phyloP scores from a whole-genome alignment of 1,140 invertebrate species.

The Drosophila virilis region DNA sequence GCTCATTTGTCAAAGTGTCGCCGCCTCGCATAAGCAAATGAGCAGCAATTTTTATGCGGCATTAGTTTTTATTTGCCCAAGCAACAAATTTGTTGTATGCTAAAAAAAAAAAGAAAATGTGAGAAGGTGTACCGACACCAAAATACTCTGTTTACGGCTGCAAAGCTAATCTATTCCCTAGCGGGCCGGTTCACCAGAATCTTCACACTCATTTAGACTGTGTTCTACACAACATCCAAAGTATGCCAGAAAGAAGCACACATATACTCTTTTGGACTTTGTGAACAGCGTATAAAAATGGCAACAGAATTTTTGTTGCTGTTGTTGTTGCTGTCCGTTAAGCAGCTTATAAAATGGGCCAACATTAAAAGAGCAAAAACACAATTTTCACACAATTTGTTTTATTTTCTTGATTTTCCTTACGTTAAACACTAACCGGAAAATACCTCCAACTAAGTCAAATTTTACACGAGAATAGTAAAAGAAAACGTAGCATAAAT shows the following conservation, averaged over 20 bases:
- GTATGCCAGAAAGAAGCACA: too few species aligned
- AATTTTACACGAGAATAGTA: slow-evolving; percentile 44
- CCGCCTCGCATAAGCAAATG: slow-evolving; percentile 49
- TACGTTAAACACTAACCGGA: slow-evolving; percentile 36
- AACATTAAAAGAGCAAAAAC: slow-evolving; percentile 17
- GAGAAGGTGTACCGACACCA: not conserved
- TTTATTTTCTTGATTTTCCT: slow-evolving; percentile 1
- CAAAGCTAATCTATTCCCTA: too few species aligned
- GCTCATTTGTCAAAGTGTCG: slow-evolving; percentile 66
- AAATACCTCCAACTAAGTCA: slow-evolving; percentile 70
- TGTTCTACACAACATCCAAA: too few species aligned
- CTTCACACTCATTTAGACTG: too few species aligned
- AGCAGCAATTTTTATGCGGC: slow-evolving; percentile 67
- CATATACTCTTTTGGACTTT: not conserved
- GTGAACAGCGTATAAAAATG: slow-evolving; percentile 3
- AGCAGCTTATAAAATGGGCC: slow-evolving; percentile 39
- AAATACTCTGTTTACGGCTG: not conserved
- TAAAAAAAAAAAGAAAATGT: not conserved
- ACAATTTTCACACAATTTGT: slow-evolving; percentile 3
- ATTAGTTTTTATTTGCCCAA: slow-evolving; percentile 58
- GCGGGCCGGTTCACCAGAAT: too few species aligned
- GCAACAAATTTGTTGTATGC: slow-evolving; percentile 43
- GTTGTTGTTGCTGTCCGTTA: slow-evolving; percentile 26
- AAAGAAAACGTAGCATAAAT: slow-evolving; percentile 65
- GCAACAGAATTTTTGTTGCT: slow-evolving; percentile 10